These are phyloP conservation scores for Diadromus collaris DNA, from an alignment of 2,888 invertebrate species.

Conservation along the genomic window DNA sequence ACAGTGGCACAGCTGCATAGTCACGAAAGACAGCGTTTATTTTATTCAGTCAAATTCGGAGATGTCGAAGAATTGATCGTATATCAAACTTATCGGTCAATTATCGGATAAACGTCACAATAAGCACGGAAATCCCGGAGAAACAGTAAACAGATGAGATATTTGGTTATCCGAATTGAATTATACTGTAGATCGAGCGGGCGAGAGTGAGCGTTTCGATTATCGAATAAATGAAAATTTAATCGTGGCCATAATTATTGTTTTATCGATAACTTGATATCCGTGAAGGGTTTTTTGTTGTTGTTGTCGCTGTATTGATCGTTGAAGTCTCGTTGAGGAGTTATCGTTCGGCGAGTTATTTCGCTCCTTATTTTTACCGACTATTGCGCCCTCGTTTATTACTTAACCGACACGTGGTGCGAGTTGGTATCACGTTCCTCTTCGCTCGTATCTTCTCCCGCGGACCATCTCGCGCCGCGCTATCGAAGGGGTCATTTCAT, in stretches of 20 bases:
- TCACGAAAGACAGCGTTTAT: not conserved
- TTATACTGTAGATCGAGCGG: slow-evolving; percentile 15
- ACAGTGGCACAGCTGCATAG: not conserved
- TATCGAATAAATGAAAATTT: slow-evolving; percentile 37
- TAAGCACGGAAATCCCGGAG: slow-evolving; percentile 24
- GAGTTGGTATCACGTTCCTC: slow-evolving; percentile 60
- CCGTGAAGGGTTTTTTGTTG: not conserved
- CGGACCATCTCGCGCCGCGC: slow-evolving; percentile 61
- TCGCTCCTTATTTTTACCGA: slow-evolving; percentile 25
- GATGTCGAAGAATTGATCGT: slow-evolving; percentile 6
- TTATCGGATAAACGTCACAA: slow-evolving; percentile 45
- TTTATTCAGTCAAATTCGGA: slow-evolving; percentile 40
- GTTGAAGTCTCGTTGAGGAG: slow-evolving; percentile 1
- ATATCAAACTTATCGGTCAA: slow-evolving; percentile 48
- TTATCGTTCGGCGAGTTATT: slow-evolving; percentile 11
- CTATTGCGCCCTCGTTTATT: slow-evolving; percentile 46
- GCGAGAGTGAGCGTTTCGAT: slow-evolving; percentile 11
- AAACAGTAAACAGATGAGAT: slow-evolving; percentile 50
- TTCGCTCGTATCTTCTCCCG: slow-evolving; percentile 52
- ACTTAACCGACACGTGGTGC: slow-evolving; percentile 58
- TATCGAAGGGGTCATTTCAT: slow-evolving; percentile 69
- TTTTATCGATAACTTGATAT: slow-evolving; percentile 15
- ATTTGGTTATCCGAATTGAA: slow-evolving; percentile 48
- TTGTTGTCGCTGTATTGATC: not conserved
- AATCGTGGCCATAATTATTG: not conserved